Evolutionary conservation across 2,113 vertebrate genomes (phyloP).

Genomic region (Mugil cephalus): DNA sequence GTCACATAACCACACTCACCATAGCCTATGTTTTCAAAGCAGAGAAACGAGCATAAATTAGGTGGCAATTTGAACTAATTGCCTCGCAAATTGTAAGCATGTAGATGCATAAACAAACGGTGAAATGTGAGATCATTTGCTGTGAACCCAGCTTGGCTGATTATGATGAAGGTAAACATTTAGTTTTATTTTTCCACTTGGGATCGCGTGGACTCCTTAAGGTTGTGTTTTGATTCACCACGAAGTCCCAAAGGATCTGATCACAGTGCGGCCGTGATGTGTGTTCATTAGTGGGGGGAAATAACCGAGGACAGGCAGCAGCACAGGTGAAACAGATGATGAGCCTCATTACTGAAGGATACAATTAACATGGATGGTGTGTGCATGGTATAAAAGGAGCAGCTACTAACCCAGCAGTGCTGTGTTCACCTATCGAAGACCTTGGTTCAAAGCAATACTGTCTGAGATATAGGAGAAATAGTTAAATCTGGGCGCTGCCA

Average conservation of each 20-base stretch:
- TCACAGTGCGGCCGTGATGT: slow-evolving; percentile 22
- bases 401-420: neutral
- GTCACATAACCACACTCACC: neutral
- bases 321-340: neutral
- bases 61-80: neutral
- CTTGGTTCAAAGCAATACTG: neutral
- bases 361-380: fast-evolving
- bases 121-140: neutral
- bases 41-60: neutral
- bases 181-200: neutral
- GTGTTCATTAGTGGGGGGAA: no score
- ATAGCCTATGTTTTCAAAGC: neutral
- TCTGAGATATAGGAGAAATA: neutral
- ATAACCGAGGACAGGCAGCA: neutral
- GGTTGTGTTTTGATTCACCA: neutral
- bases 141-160: neutral
- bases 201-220: neutral
- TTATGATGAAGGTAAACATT: neutral
- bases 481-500: neutral
- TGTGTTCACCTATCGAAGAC: neutral
- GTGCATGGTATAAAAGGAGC: neutral
- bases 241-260: neutral
- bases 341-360: neutral
- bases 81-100: neutral
- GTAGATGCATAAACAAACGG: neutral